Conservation (phyloP, 2,797 vertebrate species). For the Podarcis lilfordi region DNA sequence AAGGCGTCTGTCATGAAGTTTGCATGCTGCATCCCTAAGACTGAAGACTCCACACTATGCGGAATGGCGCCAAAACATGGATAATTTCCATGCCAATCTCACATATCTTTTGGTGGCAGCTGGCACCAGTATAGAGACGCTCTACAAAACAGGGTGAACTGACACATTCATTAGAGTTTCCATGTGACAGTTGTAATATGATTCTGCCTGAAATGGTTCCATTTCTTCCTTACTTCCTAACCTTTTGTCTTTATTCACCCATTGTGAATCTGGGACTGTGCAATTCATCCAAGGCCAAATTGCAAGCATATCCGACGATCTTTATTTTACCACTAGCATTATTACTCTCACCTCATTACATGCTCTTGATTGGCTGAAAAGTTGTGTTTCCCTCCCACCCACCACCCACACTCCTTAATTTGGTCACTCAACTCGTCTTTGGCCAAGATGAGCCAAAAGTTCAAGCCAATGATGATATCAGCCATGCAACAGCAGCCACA, state of each 20-base stretch:
- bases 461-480: background rate
- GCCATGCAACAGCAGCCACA: background rate
- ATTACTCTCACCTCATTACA: background rate
- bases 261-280: conserved; percentile 2
- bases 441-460: background rate
- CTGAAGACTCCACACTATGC: background rate
- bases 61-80: background rate
- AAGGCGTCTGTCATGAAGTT: background rate
- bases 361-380: background rate
- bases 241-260: background rate
- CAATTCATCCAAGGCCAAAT: conserved; percentile 23
- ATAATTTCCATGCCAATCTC: background rate
- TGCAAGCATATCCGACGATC: background rate
- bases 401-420: background rate
- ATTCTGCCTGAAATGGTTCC: background rate
- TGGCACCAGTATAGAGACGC: background rate
- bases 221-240: background rate
- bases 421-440: background rate
- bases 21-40: background rate
- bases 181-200: background rate
- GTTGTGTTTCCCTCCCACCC: background rate
- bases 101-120: background rate
- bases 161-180: background rate
- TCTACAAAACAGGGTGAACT: background rate
- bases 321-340: conserved; percentile 9